phyloP scores from a whole-genome alignment of 2,888 invertebrate species.

The Abrostola triplasia region DNA sequence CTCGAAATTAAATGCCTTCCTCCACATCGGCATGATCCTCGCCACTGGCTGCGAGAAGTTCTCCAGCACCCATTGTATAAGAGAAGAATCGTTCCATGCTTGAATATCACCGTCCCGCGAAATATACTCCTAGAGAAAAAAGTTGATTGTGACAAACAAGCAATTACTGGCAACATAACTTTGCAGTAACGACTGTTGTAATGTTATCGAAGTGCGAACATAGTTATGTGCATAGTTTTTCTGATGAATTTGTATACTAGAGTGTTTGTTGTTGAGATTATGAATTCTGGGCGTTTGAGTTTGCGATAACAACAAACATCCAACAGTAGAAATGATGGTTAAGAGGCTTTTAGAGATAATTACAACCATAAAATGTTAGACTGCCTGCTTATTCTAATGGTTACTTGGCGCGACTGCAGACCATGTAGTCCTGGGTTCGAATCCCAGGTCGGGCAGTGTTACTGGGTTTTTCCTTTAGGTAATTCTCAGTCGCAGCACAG shows the following conservation, averaged over 20 bases:
- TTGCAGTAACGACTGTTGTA: not conserved
- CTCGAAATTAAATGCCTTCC: slow-evolving; percentile 91
- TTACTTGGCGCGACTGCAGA: no score
- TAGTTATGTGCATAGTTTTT: not conserved
- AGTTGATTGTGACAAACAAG: not conserved
- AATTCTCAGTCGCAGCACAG: no score
- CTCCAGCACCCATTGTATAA: slow-evolving; percentile 89
- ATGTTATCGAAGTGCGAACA: not conserved
- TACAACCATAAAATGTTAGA: no score
- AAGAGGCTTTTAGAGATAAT: no score
- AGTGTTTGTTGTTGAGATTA: no score
- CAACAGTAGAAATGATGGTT: no score
- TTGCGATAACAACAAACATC: no score
- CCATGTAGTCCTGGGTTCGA: no score
- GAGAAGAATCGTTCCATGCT: slow-evolving; percentile 77
- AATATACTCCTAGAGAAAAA: slow-evolving; percentile 84
- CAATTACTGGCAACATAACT: slow-evolving; percentile 3
- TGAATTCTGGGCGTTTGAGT: no score
- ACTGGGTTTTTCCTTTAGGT: no score
- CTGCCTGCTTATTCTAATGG: no score
- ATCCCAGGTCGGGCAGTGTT: no score
- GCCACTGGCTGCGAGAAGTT: slow-evolving; percentile 89
- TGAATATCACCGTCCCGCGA: slow-evolving; percentile 67
- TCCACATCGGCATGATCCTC: slow-evolving; percentile 92
- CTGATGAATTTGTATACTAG: not conserved